phyloP scores from a whole-genome alignment of 2,113 vertebrate species.

The Chaetops frenatus region DNA sequence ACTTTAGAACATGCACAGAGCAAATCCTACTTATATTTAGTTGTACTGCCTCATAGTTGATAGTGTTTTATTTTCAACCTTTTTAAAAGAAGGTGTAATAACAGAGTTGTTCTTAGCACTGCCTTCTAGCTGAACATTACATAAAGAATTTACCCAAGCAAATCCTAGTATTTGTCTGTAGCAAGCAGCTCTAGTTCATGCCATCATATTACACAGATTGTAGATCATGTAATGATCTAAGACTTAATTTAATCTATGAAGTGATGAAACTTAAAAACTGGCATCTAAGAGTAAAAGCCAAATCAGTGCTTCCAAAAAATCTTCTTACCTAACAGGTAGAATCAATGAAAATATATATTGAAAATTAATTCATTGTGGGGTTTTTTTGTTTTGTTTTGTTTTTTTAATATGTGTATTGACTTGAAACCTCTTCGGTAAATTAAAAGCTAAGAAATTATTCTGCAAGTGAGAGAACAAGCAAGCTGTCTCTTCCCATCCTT shows the following conservation, averaged over 20 bases:
- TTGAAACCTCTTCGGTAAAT: not conserved
- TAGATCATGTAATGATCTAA: not conserved
- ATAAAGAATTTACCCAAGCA: not conserved
- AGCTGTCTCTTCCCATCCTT: accelerated
- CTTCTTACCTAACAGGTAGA: not conserved
- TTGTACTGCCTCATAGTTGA: not conserved
- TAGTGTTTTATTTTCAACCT: not conserved
- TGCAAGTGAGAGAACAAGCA: not conserved
- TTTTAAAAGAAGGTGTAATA: not conserved
- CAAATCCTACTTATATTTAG: not conserved
- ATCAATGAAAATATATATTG: not conserved
- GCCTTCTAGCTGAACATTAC: not conserved
- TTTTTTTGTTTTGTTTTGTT: too few species aligned
- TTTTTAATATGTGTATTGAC: not conserved
- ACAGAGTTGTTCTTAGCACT: not conserved
- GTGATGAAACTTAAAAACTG: not conserved
- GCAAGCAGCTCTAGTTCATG: not conserved
- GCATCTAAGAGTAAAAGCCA: not conserved
- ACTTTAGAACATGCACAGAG: not conserved
- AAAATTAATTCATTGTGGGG: not conserved
- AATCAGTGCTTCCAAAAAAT: not conserved
- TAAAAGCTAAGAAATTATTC: not conserved
- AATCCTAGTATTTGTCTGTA: not conserved
- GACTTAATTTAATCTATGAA: not conserved
- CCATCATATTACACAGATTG: accelerated